Evolutionary conservation across 2,797 vertebrate genomes (phyloP).

Genomic region (Lateolabrax maculatus): DNA sequence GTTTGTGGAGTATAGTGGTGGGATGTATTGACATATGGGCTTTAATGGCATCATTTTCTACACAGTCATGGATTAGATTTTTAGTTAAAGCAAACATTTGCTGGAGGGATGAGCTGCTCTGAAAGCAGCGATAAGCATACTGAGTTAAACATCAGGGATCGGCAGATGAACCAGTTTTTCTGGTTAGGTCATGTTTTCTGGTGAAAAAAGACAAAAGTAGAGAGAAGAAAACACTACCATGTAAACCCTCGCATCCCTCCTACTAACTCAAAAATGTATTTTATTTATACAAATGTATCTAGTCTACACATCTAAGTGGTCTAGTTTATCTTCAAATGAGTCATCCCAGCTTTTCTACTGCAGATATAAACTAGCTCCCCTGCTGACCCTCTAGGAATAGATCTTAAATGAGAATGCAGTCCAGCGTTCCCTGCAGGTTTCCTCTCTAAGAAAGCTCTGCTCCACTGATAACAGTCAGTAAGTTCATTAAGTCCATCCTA

Average conservation of each 20-base stretch:
- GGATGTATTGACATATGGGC: neutral
- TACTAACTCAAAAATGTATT: neutral
- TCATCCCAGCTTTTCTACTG: conserved; percentile 4
- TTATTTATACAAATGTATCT: neutral
- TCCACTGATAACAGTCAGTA: neutral
- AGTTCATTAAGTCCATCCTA: conserved; percentile 15
- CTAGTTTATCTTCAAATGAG: conserved; percentile 25
- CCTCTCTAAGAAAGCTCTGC: conserved; percentile 18
- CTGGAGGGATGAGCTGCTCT: neutral
- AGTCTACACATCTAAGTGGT: neutral
- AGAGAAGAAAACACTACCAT: neutral
- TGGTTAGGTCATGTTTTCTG: conserved; percentile 10
- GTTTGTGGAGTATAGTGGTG: neutral
- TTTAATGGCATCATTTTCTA: neutral
- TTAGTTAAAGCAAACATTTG: neutral
- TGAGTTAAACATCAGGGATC: neutral
- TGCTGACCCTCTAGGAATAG: conserved; percentile 16
- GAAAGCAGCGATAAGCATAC: neutral
- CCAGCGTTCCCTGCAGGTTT: conserved; percentile 19
- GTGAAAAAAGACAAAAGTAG: neutral
- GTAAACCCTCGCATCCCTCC: neutral
- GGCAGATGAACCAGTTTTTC: conserved; percentile 32
- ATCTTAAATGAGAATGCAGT: conserved; percentile 4
- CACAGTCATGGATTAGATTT: neutral
- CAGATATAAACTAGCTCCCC: neutral